Percentiles rank a stretch among this genome's conserved stretches.
Evolutionary conservation across 2,888 invertebrate genomes (phyloP).

Genomic region (Pilophorus perplexus): DNA sequence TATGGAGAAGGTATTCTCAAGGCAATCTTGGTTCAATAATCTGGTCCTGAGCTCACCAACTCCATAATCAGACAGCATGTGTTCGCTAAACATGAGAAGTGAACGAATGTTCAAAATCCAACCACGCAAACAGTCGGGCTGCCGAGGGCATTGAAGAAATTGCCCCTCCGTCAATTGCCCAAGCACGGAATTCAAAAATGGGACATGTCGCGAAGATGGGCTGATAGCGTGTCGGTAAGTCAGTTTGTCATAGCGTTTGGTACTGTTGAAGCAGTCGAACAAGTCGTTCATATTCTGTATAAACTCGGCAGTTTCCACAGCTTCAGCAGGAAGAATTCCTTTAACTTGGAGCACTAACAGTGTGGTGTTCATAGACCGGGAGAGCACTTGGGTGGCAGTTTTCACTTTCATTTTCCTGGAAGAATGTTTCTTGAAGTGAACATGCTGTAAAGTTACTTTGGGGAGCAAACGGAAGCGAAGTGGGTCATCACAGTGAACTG

Average conservation of each 20-base stretch:
- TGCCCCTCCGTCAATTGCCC: not conserved
- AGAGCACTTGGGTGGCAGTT: not conserved
- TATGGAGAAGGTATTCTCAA: constrained; percentile 11
- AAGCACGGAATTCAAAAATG: not conserved
- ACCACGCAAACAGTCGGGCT: not conserved
- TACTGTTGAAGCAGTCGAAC: constrained; percentile 14
- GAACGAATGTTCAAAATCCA: no score
- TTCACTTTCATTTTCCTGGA: constrained; percentile 1
- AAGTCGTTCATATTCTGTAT: no score
- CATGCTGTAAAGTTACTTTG: constrained; percentile 2
- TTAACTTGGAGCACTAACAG: constrained; percentile 3
- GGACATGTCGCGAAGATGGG: not conserved
- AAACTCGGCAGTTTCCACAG: no score
- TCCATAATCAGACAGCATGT: no score
- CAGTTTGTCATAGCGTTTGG: not conserved
- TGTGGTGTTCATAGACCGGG: not conserved
- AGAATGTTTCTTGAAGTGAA: not conserved
- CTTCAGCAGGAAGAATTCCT: no score
- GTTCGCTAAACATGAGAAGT: not conserved
- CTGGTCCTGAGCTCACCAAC: no score
- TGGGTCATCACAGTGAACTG: constrained; percentile 2
- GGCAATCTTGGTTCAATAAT: no score
- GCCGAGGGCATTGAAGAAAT: not conserved
- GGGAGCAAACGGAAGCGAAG: not conserved
- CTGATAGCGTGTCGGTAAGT: not conserved